Evolutionary conservation across 2,113 vertebrate genomes (phyloP), one percentile per base, ranked within the genome.

Genomic region (Urocynchramus pylzowi): DNA sequence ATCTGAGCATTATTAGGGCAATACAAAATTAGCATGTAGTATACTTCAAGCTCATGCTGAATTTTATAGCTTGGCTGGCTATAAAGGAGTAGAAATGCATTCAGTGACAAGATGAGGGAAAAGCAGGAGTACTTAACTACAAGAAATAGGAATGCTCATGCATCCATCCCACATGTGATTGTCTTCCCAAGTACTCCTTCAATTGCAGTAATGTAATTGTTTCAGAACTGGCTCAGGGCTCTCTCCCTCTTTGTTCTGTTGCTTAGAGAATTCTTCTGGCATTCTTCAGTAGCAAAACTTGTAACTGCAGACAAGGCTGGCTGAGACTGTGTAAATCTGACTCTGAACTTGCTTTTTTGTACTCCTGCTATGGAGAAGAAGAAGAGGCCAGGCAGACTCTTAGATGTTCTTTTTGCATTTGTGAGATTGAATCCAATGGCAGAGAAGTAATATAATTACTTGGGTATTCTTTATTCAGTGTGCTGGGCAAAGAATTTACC

Each of bases 1-100:
- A 97, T 97, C 94, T 95, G 90, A 93, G 84, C 92, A 84, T 97
- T 97, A 97, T 95, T 96, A 95, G 94, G 96, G 90, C 59, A 45
- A 92, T 83, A 71, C 89, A 92, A 88, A 97, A 97, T 97, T 97
- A 97, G 79, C 94, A 93, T 94, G 90, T 91, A 92, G 83, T 74
- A 74, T 24, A 20, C 89, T 89, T 93, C 85, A 94, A 92, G 90
- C 75, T 84, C 91, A 52, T 88, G 96, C 93, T 96, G 95, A 91
- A 96, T 97, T 98, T 98, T 96, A 95, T 95, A 85, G 92, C 90
- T 79, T 95, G 84, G 89, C 78, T 95, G 18, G 33, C 94, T 93
- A 91, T 96, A 96, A 97, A 95, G 87, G 84, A 89, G 81, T 64
- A 89, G 84, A 89, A 93, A 86, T 35, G 69, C 67, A 39, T 82